Percentiles rank a stretch among this genome's conserved stretches.
Conservation (phyloP, 2,888 invertebrate species). For the Kryphioiulus occultus region DNA sequence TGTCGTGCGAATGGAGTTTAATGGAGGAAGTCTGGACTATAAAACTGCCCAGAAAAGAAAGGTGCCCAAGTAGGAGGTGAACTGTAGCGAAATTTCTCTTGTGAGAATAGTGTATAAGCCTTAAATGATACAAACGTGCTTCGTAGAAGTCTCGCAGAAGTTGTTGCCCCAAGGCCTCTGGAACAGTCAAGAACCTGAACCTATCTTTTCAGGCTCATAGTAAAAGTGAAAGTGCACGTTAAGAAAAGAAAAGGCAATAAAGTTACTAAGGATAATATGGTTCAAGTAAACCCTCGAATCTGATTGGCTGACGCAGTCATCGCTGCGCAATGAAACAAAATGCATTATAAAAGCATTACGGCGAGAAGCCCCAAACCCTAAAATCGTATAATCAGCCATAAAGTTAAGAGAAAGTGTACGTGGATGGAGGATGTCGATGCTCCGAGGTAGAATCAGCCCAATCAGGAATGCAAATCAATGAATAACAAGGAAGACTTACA, state of each 20-base stretch:
- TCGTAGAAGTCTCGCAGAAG: neutral
- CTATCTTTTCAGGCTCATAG: conserved; percentile 18
- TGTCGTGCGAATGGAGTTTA: neutral
- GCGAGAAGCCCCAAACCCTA: neutral
- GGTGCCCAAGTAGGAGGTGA: conserved; percentile 1
- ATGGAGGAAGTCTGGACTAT: neutral
- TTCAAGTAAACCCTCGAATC: neutral
- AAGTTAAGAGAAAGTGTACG: conserved; percentile 10
- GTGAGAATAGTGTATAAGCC: neutral
- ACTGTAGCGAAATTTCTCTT: conserved; percentile 4
- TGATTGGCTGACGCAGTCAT: neutral
- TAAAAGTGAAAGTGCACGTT: conserved; percentile 36
- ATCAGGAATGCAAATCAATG: conserved; percentile 39
- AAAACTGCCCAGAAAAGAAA: neutral
- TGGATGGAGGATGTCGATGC: neutral
- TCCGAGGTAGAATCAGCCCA: conserved; percentile 32
- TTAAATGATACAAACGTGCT: conserved; percentile 28
- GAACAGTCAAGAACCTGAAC: conserved; percentile 32
- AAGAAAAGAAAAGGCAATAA: conserved; percentile 39
- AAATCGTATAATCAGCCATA: conserved; percentile 39
- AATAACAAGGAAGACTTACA: neutral
- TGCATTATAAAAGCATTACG: conserved; percentile 34
- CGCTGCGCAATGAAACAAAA: conserved; percentile 27
- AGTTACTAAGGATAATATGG: conserved; percentile 28
- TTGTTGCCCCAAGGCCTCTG: neutral